Evolutionary conservation across 1,140 invertebrate species (phyloP), one percentile per base, ranked within the genome.

Genomic region (Ylistrum balloti): DNA sequence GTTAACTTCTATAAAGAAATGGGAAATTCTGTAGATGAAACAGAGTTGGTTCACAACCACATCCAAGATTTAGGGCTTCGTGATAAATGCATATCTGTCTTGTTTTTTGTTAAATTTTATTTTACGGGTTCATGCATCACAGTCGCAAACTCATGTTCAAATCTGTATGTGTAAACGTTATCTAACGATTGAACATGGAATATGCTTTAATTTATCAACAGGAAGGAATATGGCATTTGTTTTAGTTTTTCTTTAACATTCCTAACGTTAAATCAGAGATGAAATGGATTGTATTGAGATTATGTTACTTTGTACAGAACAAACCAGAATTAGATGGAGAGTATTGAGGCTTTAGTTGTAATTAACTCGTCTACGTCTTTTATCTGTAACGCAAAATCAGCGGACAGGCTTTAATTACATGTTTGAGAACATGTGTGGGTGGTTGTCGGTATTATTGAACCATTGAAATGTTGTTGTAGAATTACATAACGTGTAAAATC

Each of bases 281-380:
- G n/a, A n/a, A 74, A 74, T 74, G 56, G n/a, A 74, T 74, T 28
- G 56, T n/a, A 5, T 11, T 3, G 7, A 74, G 56, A 74, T 74
- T n/a, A n/a, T 74, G 56, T 74, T 74, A 74, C 56, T 74, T 28
- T 28, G n/a, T 74, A 74, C 56, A 74, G 45, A 56, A 56, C 45
- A 56, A 56, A 28, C n/a, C 56, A 17, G 56, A 74, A n/a, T 74
- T n/a, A 74, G 5, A 74, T 28, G 56, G 56, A n/a, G 56, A 11
- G n/a, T 28, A 74, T 74, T 22, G 9, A 28, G n/a, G 56, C n/a
- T 74, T n/a, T 28, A 74, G 56, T 74, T 28, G 22, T 74, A 74
- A 74, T 74, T 74, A 74, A 74, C 17, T 74, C n/a, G 20, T 1
- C 56, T n/a, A 74, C 17, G 56, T 74, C 9, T 74, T 74, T 28